Evolutionary conservation across 2,888 invertebrate species (phyloP), one percentile per base, ranked within the genome.

Genomic region (Trichacis sp.): DNA sequence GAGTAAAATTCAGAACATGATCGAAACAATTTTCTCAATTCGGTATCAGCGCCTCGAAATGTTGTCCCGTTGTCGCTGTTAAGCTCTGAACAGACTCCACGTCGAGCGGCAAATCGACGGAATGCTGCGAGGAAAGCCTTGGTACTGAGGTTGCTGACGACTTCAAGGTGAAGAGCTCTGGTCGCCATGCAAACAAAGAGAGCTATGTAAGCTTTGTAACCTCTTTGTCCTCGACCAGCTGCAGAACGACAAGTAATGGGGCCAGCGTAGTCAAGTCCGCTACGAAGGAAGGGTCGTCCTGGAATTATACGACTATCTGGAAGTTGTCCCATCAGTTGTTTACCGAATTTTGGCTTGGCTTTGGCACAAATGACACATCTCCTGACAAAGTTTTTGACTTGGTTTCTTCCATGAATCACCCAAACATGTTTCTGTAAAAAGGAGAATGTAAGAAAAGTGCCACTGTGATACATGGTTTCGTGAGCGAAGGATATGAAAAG

Each of bases 291-390:
- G 1, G 58, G 49, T 2, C 52, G 52, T 17, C 52, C 18, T 9
- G 53, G 63, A 12, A 17, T 46, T 19, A 63, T 30, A 1, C 63
- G 45, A 11, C 14, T 14, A 9, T 20, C 38, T 3, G 50, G 61
- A 11, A 55, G 61, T 17, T 55, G 36, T 11, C 50, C 50, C 46
- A 61, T 61, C 12, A 61, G n/a, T 19, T 46, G 55, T 9, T n/a
- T n/a, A n/a, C n/a, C n/a, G n/a, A n/a, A n/a, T n/a, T n/a, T n/a
- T 29, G 18, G 14, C 12, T 17, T 2, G 36, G 17, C 9, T 14
- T 38, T 9, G 50, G 58, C 18, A 19, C 64, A 64, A 38, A 14
- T 29, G 33, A 61, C 24, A 45, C 61, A 61, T 9, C 29, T 54
- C 9, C 46, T 33, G 9, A 50, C n/a, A 18, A 43, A 36, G 17